These are phyloP conservation scores for Pyrgus malvae DNA, from an alignment of 2,888 invertebrate genomes.

Conservation along the genomic window DNA sequence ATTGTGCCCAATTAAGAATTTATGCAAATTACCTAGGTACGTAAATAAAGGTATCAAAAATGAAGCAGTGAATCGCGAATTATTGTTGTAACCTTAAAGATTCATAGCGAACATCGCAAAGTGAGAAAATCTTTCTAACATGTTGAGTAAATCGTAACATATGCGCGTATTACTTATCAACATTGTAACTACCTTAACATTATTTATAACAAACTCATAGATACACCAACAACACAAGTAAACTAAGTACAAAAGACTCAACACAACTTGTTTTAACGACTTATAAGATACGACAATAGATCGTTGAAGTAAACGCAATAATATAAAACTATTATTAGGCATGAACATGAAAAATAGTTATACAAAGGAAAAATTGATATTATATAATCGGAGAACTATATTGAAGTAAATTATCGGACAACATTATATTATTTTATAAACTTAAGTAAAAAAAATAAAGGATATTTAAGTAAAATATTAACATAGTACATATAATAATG, in stretches of 20 bases:
- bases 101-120: background rate
- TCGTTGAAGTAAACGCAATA: background rate
- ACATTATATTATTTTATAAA: background rate
- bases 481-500: slow-evolving; percentile 19
- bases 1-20: too few species aligned
- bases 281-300: slow-evolving; percentile 10
- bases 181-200: slow-evolving; percentile 34
- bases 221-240: slow-evolving; percentile 55
- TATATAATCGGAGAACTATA: background rate
- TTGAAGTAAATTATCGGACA: slow-evolving; percentile 21
- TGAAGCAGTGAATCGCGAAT: background rate
- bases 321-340: background rate
- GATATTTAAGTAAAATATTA: slow-evolving; percentile 7
- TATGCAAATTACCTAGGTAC: too few species aligned
- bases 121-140: background rate
- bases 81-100: background rate
- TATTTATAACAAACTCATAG: slow-evolving; percentile 49
- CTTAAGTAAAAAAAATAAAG: background rate
- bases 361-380: background rate
- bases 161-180: slow-evolving; percentile 2
- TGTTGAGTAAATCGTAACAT: background rate
- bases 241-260: slow-evolving; percentile 64
- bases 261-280: slow-evolving; percentile 26
- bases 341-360: background rate
- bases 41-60: background rate